These are phyloP conservation scores for Falco novaeseelandiae DNA, from an alignment of 2,797 vertebrate species.

Conservation along the genomic window DNA sequence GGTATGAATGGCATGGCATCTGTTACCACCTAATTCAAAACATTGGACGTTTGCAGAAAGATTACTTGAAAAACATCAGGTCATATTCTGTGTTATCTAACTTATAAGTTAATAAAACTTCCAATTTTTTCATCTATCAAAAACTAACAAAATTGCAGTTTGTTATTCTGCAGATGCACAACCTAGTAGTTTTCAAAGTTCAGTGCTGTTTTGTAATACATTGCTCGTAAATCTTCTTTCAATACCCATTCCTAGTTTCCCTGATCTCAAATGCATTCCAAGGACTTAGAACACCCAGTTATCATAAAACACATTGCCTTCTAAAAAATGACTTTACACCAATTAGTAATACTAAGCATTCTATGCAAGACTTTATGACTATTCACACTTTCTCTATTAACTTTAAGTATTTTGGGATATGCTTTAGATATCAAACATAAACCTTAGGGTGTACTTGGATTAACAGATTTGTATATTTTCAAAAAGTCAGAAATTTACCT, in stretches of 20 bases:
- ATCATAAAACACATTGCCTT: not conserved
- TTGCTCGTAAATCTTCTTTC: not conserved
- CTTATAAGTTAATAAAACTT: not conserved
- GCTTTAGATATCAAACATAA: not conserved
- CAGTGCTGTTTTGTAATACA: not conserved
- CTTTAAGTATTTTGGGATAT: not conserved
- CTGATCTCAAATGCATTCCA: not conserved
- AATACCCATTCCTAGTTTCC: not conserved
- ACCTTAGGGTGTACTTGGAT: not conserved
- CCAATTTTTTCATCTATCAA: not conserved
- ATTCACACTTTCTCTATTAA: not conserved
- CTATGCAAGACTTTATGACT: not conserved
- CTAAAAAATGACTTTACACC: not conserved
- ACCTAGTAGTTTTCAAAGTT: not conserved
- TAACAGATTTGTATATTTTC: not conserved
- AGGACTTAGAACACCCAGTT: not conserved
- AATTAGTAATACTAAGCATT: not conserved
- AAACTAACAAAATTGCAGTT: not conserved
- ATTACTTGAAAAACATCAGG: not conserved
- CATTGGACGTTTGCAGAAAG: not conserved
- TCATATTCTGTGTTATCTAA: not conserved
- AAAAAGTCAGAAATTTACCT: not conserved
- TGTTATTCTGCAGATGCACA: not conserved
- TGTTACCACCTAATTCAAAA: not conserved
- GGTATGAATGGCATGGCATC: rapidly evolving